Conservation (phyloP, 2,797 vertebrate species). For the Malacoctenus gilli region DNA sequence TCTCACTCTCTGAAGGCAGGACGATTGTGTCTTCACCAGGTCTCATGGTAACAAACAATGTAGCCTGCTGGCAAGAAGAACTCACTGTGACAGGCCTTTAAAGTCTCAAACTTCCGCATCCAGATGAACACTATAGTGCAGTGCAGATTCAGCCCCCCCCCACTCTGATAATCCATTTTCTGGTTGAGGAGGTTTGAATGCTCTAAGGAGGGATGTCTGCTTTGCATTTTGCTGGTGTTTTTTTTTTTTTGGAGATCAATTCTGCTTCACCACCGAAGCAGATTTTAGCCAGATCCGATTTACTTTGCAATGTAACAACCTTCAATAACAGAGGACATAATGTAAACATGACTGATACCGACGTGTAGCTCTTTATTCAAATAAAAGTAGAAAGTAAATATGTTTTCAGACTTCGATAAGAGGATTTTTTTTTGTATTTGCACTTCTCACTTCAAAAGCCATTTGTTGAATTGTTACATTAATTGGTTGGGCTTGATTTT, state of each 20-base stretch:
- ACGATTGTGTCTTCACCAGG: conserved; percentile 53
- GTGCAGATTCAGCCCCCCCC: conserved; percentile 10
- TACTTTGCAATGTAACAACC: too few relatives aligned
- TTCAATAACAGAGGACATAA: not conserved
- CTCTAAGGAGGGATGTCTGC: conserved; percentile 4
- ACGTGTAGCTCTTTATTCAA: too few relatives aligned
- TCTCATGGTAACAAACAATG: conserved; percentile 48
- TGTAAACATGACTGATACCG: too few relatives aligned
- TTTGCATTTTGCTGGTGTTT: conserved; percentile 32
- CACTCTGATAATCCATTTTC: conserved; percentile 5
- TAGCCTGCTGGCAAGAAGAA: conserved; percentile 50
- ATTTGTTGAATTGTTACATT: not conserved
- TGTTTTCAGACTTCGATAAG: too few relatives aligned
- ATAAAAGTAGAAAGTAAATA: too few relatives aligned
- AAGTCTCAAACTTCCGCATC: conserved; percentile 10
- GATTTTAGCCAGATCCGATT: too few relatives aligned
- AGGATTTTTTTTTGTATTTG: too few relatives aligned
- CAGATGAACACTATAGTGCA: not conserved
- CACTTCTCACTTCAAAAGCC: too few relatives aligned
- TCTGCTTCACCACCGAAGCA: conserved; percentile 48
- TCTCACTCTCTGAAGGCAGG: conserved; percentile 75
- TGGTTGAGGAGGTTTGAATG: conserved; percentile 26
- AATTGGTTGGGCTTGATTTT: not conserved
- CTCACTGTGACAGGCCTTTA: conserved; percentile 27
- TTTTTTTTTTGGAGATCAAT: conserved; percentile 48